phyloP scores from a whole-genome alignment of 2,888 invertebrate species.

The Steromphala cineraria region DNA sequence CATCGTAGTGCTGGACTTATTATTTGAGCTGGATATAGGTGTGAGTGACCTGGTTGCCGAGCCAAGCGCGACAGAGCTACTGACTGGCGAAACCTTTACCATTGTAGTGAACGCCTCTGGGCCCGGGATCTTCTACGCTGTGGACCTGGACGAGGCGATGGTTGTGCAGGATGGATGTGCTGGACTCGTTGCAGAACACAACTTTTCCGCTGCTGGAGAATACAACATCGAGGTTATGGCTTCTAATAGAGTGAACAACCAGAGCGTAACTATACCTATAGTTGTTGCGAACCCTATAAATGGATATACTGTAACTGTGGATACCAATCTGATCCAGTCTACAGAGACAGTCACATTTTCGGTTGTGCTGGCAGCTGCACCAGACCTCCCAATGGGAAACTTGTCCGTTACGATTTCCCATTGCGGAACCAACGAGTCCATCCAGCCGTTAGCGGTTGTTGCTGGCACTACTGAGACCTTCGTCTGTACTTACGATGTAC shows the following conservation, averaged over 20 bases:
- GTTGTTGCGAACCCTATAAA: not conserved
- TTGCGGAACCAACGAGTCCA: not conserved
- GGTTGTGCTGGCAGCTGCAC: not conserved
- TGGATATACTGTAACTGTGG: not conserved
- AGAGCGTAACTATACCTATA: not conserved
- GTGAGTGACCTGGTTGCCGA: not conserved
- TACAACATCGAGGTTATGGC: not conserved
- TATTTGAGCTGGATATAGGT: not conserved
- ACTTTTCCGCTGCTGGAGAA: not conserved
- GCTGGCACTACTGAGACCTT: not conserved
- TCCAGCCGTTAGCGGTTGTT: not conserved
- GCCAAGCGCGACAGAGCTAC: not conserved
- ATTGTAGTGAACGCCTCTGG: not conserved
- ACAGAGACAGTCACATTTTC: not conserved
- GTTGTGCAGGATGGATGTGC: not conserved
- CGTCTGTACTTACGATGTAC: not conserved
- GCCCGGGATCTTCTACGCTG: not conserved
- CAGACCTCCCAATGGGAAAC: conserved; percentile 4
- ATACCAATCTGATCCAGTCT: not conserved
- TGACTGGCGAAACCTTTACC: not conserved
- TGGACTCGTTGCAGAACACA: not conserved
- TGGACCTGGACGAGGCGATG: not conserved
- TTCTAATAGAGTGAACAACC: conserved; percentile 1
- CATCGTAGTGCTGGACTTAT: not conserved
- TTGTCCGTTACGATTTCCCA: not conserved